Evolutionary conservation across 2,888 invertebrate species (phyloP), one percentile per base, ranked within the genome.

Genomic region (Venusia cambrica): DNA sequence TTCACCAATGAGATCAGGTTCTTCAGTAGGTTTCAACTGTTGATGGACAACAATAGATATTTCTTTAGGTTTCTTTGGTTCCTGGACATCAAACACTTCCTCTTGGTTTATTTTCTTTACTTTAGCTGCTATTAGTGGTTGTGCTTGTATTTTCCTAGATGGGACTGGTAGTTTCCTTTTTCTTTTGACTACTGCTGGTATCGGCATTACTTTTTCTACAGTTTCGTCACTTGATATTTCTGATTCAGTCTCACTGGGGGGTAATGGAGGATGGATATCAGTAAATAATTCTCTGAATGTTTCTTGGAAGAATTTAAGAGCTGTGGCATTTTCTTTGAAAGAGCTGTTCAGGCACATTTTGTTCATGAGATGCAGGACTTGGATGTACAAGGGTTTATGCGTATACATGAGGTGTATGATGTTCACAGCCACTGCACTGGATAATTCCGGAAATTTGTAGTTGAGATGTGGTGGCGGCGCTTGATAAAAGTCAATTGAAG

Each of bases 301-400:
- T 36, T 81, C 70, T 57, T 77, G 78, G 31, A 88, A 84, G 48
- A 62, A 72, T 3, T 50, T 29, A 4, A 70, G 7, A 5, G 76
- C 67, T 45, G 71, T 65, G 11, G 57, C 45, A 45, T 87, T 85
- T 20, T 88, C 65, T 49, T 77, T 89, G 78, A 98, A 97, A 0
- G 98, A 98, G 20, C 93, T 90, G 7, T 94, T 93, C 26, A 98
- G 75, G 69, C 94, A 94, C 96, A 98, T 96, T 77, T 94, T 94
- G 69, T 98, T 98, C 97, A 98, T 97, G 30, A 98, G 88, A 80
- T 98, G 97, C 24, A 98, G 65, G 4, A 93, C 91, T 89, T 94
- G 92, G 1, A 90, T 92, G 65, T 98, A 98, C 71, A 98, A 94
- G 55, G 92, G 91, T 31, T 94, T 93, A 51, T 95, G 92, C 6